Conservation (phyloP, 1,140 invertebrate genomes). For the Cydia strobilella region DNA sequence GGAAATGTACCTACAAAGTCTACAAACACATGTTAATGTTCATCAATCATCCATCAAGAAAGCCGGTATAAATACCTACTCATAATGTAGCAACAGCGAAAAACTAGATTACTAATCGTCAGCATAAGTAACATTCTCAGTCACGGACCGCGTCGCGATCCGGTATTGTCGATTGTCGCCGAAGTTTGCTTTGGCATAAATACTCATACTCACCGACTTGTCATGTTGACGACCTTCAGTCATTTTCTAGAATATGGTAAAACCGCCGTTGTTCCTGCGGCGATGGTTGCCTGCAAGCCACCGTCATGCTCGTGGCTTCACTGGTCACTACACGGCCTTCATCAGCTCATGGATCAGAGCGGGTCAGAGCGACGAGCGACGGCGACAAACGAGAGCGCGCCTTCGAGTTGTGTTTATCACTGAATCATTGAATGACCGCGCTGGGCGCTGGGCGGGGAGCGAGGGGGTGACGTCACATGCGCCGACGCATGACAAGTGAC, state of each 20-base stretch:
- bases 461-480: slow-evolving; percentile 44
- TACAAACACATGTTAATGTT: neutral
- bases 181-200: slow-evolving; percentile 32
- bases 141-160: slow-evolving; percentile 18
- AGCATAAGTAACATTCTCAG: slow-evolving; percentile 10
- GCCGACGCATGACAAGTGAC: slow-evolving; percentile 1
- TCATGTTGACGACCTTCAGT: slow-evolving; percentile 74
- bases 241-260: slow-evolving; percentile 78
- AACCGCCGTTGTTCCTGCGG: slow-evolving; percentile 73
- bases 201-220: slow-evolving; percentile 67
- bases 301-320: slow-evolving; percentile 60
- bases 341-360: slow-evolving; percentile 48
- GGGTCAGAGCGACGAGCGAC: slow-evolving; percentile 66
- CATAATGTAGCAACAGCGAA: neutral
- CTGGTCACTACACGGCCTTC: slow-evolving; percentile 56
- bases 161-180: slow-evolving; percentile 17
- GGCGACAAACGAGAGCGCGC: slow-evolving; percentile 54
- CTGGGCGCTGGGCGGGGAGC: slow-evolving; percentile 33
- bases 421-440: slow-evolving; percentile 55
- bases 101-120: neutral
- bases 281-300: slow-evolving; percentile 75
- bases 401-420: slow-evolving; percentile 67
- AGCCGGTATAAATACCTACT: slow-evolving; percentile 1
- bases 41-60: neutral
- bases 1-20: neutral